Evolutionary conservation across 2,888 invertebrate species (phyloP).

Genomic region (Nycteola revayana): DNA sequence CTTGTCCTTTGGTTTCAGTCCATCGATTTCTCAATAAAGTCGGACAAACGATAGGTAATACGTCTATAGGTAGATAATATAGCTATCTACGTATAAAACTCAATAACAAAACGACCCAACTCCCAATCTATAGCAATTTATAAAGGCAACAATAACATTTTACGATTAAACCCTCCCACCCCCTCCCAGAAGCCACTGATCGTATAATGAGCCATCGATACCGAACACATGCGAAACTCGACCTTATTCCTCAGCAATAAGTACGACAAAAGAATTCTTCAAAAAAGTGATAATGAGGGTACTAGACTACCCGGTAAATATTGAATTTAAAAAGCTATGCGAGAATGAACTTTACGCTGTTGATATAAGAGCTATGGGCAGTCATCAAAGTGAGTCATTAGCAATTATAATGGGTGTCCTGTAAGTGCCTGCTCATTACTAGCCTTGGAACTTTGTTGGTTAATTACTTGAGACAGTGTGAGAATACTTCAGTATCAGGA

Average conservation of each 20-base stretch:
- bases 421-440: conserved; percentile 69
- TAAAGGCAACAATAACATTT: conserved; percentile 46
- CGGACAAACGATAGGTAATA: too few species aligned
- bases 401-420: conserved; percentile 71
- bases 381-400: conserved; percentile 57
- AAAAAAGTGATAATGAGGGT: too few species aligned
- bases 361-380: conserved; percentile 1
- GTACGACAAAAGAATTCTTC: background rate
- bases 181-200: conserved; percentile 32
- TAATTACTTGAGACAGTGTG: conserved; percentile 29
- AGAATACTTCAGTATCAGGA: conserved; percentile 10
- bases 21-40: too few species aligned
- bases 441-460: conserved; percentile 24
- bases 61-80: too few species aligned
- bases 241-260: conserved; percentile 8
- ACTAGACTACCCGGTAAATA: too few species aligned
- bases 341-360: conserved; percentile 18
- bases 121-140: conserved; percentile 13
- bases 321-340: conserved; percentile 5
- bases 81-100: background rate
- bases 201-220: conserved; percentile 39
- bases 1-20: too few species aligned
- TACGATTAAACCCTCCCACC: conserved; percentile 43
- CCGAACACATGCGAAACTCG: conserved; percentile 24
- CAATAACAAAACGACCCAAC: conserved; percentile 2